phyloP scores from a whole-genome alignment of 2,113 vertebrate genomes.

The Mesembrinibis cayennensis region DNA sequence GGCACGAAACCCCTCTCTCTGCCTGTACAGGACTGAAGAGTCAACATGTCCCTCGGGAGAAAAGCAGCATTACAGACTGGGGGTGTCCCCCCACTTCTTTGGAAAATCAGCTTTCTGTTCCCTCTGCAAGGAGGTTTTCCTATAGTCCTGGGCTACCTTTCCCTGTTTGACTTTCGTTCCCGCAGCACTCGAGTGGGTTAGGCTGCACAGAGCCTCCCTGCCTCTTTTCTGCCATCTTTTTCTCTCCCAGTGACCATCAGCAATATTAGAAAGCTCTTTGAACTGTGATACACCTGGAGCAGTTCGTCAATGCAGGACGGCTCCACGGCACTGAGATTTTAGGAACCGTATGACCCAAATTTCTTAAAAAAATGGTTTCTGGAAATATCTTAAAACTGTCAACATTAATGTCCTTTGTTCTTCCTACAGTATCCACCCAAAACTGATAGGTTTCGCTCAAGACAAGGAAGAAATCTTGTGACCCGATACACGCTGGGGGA shows the following conservation, averaged over 20 bases:
- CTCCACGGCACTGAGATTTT: not conserved
- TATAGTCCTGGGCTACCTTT: not conserved
- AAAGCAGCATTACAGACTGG: not conserved
- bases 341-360: not conserved
- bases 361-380: not conserved
- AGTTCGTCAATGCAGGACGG: accelerated
- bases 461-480: not conserved
- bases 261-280: not conserved
- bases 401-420: not conserved
- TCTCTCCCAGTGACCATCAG: not conserved
- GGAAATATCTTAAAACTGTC: not conserved
- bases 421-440: not conserved
- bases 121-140: not conserved
- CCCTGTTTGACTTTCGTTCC: not conserved
- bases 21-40: not conserved
- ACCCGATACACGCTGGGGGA: accelerated
- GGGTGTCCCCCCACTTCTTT: accelerated
- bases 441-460: not conserved
- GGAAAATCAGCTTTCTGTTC: not conserved
- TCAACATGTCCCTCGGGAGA: accelerated
- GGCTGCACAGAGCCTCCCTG: not conserved
- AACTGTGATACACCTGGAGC: not conserved
- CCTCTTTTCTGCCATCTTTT: not conserved
- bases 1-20: not conserved
- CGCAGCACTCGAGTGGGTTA: accelerated